Conservation (phyloP, 2,113 vertebrate genomes). For the Odocoileus virginianus region DNA sequence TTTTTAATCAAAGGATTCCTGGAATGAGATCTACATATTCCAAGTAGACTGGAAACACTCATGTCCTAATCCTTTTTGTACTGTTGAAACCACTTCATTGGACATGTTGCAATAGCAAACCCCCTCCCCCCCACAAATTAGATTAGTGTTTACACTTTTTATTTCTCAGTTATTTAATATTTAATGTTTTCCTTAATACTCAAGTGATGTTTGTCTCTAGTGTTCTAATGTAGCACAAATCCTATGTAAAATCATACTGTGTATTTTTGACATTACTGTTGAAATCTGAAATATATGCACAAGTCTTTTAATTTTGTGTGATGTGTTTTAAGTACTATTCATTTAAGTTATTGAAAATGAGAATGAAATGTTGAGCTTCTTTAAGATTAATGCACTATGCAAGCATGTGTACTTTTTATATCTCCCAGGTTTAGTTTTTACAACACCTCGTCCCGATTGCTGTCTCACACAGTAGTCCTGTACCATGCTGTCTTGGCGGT, state of each 20-base stretch:
- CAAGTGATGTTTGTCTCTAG: slow-evolving; percentile 95
- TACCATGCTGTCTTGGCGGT: slow-evolving; percentile 7
- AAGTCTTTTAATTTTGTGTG: slow-evolving; percentile 87
- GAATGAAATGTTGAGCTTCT: slow-evolving; percentile 79
- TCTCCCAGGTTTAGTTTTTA: slow-evolving; percentile 37
- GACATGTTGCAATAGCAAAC: slow-evolving; percentile 97
- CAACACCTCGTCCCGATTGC: slow-evolving; percentile 26
- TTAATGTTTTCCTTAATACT: slow-evolving; percentile 99
- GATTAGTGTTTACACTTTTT: slow-evolving; percentile 98
- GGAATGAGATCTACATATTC: slow-evolving; percentile 90
- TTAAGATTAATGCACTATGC: slow-evolving; percentile 81
- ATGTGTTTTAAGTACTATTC: slow-evolving; percentile 82
- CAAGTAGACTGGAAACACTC: slow-evolving; percentile 91
- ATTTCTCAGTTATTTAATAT: slow-evolving; percentile 99
- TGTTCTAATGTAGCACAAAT: slow-evolving; percentile 98
- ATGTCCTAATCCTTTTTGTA: slow-evolving; percentile 92
- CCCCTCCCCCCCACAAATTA: slow-evolving; percentile 81
- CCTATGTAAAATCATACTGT: slow-evolving; percentile 97
- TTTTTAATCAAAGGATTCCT: slow-evolving; percentile 78
- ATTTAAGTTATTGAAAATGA: slow-evolving; percentile 82
- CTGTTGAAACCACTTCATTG: slow-evolving; percentile 97
- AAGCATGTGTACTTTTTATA: slow-evolving; percentile 74
- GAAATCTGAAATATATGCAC: slow-evolving; percentile 96
- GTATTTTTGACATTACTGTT: slow-evolving; percentile 99
- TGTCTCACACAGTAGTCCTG: background rate